phyloP scores from a whole-genome alignment of 2,888 invertebrate genomes.

The Eremobia ochroleuca region DNA sequence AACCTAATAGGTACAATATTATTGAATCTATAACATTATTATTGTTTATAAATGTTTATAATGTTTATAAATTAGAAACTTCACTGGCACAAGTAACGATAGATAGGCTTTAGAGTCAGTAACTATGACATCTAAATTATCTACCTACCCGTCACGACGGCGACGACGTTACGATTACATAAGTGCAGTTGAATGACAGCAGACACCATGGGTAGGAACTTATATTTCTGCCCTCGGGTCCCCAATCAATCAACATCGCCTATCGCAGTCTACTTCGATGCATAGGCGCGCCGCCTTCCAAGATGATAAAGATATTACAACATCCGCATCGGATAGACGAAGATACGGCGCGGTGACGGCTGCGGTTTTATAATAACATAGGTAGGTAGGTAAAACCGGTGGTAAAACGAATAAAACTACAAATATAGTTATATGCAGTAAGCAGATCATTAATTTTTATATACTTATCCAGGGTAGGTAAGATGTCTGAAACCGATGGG shows the following conservation, averaged over 20 bases:
- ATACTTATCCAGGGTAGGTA: neutral
- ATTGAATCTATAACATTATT: neutral
- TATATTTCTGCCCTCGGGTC: neutral
- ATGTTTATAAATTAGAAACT: neutral
- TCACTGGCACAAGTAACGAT: neutral
- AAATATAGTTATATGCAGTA: neutral
- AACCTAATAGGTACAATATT: neutral
- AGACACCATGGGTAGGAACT: neutral
- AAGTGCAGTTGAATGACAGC: neutral
- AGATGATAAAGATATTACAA: neutral
- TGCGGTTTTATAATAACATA: too few species aligned
- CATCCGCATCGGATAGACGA: neutral
- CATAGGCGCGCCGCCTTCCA: neutral
- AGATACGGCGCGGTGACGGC: neutral
- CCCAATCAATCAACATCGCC: neutral
- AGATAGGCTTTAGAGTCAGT: neutral
- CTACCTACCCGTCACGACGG: too few species aligned
- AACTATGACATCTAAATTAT: neutral
- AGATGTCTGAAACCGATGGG: neutral
- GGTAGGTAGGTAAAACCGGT: neutral
- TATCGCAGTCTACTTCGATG: neutral
- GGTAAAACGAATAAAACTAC: neutral
- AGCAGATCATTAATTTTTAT: neutral
- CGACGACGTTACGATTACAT: neutral
- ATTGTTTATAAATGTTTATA: neutral